Percentiles rank a stretch among this genome's conserved stretches.
These are phyloP conservation scores for Lasioglossum zephyrum DNA, from an alignment of 2,888 invertebrate species.

Conservation along the genomic window DNA sequence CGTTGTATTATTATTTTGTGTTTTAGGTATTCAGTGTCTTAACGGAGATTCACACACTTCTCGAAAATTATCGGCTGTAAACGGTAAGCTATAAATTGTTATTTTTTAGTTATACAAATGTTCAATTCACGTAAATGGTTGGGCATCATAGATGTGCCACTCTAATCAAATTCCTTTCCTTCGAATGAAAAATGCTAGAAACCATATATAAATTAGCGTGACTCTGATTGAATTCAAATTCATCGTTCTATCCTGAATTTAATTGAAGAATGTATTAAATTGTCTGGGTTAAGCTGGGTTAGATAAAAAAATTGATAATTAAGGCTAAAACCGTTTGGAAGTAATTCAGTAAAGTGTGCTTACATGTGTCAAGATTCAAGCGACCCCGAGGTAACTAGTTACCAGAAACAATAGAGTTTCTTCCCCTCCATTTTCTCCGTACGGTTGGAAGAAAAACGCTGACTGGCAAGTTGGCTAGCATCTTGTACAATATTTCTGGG, in stretches of 20 bases:
- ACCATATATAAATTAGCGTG: background rate
- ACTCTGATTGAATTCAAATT: no score
- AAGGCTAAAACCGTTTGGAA: no score
- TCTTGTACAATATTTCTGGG: background rate
- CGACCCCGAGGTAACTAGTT: background rate
- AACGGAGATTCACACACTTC: background rate
- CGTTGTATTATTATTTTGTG: background rate
- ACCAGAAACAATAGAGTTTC: background rate
- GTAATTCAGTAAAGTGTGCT: background rate
- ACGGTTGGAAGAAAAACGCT: background rate
- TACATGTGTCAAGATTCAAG: background rate
- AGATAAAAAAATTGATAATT: no score
- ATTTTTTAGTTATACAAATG: background rate
- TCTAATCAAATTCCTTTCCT: background rate
- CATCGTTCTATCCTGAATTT: no score
- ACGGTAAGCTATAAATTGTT: background rate
- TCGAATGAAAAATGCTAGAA: background rate
- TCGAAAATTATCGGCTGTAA: constrained; percentile 1
- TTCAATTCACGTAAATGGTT: background rate
- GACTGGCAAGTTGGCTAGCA: background rate
- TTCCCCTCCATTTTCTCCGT: background rate
- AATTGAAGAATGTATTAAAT: no score
- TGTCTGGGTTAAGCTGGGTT: no score
- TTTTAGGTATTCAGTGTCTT: background rate
- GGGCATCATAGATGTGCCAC: no score